Conservation (phyloP, 2,888 invertebrate species). For the Lithodes maja region DNA sequence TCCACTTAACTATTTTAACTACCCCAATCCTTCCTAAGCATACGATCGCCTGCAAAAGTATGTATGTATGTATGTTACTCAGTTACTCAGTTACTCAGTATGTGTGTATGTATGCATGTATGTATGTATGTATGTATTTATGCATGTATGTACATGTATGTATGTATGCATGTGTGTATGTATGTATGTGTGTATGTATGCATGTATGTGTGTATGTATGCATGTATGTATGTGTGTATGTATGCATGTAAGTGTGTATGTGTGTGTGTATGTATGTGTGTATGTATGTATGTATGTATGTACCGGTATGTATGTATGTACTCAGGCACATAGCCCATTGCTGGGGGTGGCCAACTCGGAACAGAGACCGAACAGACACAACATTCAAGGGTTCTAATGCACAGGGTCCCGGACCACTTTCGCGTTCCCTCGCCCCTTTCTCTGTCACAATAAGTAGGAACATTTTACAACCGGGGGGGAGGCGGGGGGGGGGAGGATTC, state of each 20-base stretch:
- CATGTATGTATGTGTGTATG: conserved; percentile 15
- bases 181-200: conserved; percentile 18
- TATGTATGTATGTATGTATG: conserved; percentile 22
- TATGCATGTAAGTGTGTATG: conserved; percentile 7
- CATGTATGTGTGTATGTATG: conserved; percentile 17
- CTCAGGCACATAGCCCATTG: too few species aligned
- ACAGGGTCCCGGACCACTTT: too few species aligned
- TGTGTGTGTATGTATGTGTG: conserved; percentile 23
- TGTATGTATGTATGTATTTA: conserved; percentile 9
- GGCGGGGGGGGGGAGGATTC: too few species aligned
- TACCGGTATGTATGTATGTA: background rate
- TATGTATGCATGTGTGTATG: background rate
- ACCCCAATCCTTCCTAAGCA: background rate
- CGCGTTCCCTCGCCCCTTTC: too few species aligned
- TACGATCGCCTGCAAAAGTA: background rate
- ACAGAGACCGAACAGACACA: too few species aligned
- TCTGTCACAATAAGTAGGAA: too few species aligned
- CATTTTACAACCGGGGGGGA: too few species aligned
- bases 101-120: conserved; percentile 8
- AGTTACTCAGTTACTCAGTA: conserved; percentile 3
- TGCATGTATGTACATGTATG: conserved; percentile 11
- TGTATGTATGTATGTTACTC: conserved; percentile 16
- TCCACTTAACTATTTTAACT: background rate
- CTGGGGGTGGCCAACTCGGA: too few species aligned
- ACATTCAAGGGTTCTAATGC: too few species aligned